These are phyloP conservation scores for Pedetes capensis DNA, from an alignment of 2,113 vertebrate species.

Conservation along the genomic window DNA sequence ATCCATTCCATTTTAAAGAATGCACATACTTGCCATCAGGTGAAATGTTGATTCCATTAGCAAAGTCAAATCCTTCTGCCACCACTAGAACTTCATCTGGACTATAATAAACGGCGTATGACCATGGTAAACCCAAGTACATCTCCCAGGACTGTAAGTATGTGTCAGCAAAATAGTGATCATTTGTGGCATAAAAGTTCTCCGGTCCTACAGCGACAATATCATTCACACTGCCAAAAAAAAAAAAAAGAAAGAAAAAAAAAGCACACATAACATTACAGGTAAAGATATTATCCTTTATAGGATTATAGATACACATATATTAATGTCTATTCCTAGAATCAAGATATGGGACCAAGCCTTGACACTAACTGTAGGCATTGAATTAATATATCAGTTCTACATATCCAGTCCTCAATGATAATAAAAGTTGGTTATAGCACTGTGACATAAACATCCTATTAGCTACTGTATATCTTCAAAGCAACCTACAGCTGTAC, in stretches of 20 bases:
- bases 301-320: neutral
- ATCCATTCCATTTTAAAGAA: neutral
- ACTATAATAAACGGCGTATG: slow-evolving; percentile 92
- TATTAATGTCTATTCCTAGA: neutral
- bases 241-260: no score
- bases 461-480: no score
- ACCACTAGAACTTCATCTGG: slow-evolving; percentile 88
- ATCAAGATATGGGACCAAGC: neutral
- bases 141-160: slow-evolving; percentile 81
- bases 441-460: neutral
- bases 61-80: slow-evolving; percentile 86
- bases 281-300: no score
- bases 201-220: slow-evolving; percentile 90
- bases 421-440: neutral
- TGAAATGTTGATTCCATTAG: slow-evolving; percentile 94
- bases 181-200: slow-evolving; percentile 94
- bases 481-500: no score
- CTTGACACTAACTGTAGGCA: neutral
- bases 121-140: slow-evolving; percentile 85
- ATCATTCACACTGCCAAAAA: slow-evolving; percentile 92
- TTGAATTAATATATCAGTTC: neutral
- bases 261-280: no score
- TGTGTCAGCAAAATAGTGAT: slow-evolving; percentile 87
- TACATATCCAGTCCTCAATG: neutral
- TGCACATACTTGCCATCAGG: slow-evolving; percentile 89